These are phyloP conservation scores for Harpalus rubripes DNA, from an alignment of 2,888 invertebrate genomes.

Conservation along the genomic window DNA sequence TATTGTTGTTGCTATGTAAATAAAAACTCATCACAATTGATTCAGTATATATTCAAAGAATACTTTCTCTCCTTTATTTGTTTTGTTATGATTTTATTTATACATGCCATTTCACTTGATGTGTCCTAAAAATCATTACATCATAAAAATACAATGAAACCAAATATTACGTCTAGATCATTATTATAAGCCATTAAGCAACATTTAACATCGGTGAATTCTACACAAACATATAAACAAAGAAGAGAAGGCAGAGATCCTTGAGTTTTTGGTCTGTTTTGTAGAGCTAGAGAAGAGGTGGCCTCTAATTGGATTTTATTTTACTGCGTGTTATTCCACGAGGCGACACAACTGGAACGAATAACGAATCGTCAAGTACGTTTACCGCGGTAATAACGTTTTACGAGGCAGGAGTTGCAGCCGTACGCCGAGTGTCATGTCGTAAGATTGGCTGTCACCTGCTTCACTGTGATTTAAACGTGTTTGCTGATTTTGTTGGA, in stretches of 20 bases:
- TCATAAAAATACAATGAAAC: neutral
- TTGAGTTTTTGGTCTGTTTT: neutral
- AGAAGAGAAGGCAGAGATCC: constrained; percentile 8
- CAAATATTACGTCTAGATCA: constrained; percentile 8
- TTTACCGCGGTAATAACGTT: constrained; percentile 58
- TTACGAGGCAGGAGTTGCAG: constrained; percentile 36
- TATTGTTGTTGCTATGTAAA: no score
- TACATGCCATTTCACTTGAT: neutral
- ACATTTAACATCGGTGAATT: constrained; percentile 7
- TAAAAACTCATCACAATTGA: no score
- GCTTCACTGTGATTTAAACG: constrained; percentile 45
- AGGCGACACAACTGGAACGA: constrained; percentile 53
- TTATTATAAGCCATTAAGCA: constrained; percentile 32
- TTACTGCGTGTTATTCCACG: constrained; percentile 55
- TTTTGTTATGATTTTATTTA: constrained; percentile 1
- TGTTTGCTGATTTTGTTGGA: constrained; percentile 35
- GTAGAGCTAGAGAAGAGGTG: neutral
- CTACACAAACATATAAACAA: constrained; percentile 19
- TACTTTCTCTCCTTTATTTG: neutral
- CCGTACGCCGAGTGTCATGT: constrained; percentile 54
- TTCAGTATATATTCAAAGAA: no score
- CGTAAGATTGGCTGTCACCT: constrained; percentile 58
- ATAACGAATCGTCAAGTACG: constrained; percentile 57
- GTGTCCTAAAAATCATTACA: constrained; percentile 3
- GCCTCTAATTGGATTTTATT: constrained; percentile 60